These are phyloP conservation scores for Sinohyriopsis cumingii DNA, from an alignment of 2,888 invertebrate genomes.

Conservation along the genomic window DNA sequence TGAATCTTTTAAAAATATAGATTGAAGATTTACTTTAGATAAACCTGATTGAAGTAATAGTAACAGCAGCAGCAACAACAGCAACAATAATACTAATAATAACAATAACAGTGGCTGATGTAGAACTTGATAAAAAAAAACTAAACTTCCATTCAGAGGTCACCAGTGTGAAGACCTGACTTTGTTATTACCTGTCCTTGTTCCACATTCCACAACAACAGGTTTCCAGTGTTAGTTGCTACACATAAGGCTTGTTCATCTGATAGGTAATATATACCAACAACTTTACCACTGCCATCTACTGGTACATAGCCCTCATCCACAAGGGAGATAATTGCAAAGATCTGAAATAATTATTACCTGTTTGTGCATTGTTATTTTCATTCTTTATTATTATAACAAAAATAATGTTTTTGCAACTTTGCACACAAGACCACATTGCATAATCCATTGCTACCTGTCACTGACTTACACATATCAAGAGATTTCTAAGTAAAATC, in stretches of 20 bases:
- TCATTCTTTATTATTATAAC: not conserved
- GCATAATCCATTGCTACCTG: no score
- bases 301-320: slow-evolving; percentile 34
- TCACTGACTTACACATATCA: slow-evolving; percentile 7
- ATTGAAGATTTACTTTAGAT: no score
- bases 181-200: slow-evolving; percentile 41
- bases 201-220: slow-evolving; percentile 58
- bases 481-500: not conserved
- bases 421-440: not conserved
- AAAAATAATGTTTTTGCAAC: not conserved
- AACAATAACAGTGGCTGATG: no score
- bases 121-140: no score
- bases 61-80: no score
- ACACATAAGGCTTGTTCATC: slow-evolving; percentile 66
- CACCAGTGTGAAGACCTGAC: no score
- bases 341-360: slow-evolving; percentile 13
- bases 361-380: not conserved
- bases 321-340: slow-evolving; percentile 26
- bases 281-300: slow-evolving; percentile 39
- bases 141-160: no score
- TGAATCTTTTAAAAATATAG: no score
- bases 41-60: no score
- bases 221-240: slow-evolving; percentile 57
- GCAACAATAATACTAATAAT: no score
- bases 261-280: slow-evolving; percentile 60